Percentiles rank a stretch among this genome's conserved stretches.
Evolutionary conservation across 35 echinoderm and acorn worm species (phyloP).

Genomic region (Heliocidaris tuberculata): DNA sequence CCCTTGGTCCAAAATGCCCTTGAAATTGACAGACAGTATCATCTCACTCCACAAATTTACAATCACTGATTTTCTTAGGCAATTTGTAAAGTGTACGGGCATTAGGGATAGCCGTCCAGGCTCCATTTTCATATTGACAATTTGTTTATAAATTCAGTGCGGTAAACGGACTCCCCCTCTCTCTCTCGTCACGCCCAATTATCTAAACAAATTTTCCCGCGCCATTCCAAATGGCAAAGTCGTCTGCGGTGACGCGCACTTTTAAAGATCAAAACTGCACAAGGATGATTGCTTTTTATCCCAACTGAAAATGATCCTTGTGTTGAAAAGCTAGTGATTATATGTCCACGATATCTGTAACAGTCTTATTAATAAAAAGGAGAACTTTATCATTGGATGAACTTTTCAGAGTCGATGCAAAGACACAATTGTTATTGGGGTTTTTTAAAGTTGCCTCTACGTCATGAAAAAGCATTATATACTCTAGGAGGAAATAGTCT

Average conservation of each 20-base stretch:
- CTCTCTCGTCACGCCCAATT: constrained; percentile 7
- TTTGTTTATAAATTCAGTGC: background rate
- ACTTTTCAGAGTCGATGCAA: too few relatives aligned
- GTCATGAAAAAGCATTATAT: too few relatives aligned
- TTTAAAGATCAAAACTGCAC: background rate
- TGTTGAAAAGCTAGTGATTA: background rate
- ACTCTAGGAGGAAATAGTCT: too few relatives aligned
- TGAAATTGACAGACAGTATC: background rate
- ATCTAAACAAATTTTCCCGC: constrained; percentile 10
- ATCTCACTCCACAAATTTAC: constrained; percentile 3
- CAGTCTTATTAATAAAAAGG: background rate
- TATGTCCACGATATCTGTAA: background rate
- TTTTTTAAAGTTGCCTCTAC: too few relatives aligned
- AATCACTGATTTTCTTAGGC: background rate
- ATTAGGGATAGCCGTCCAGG: background rate
- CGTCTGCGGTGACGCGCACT: constrained; percentile 5
- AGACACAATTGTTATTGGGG: too few relatives aligned
- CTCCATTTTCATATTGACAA: constrained; percentile 18
- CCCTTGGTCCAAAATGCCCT: background rate
- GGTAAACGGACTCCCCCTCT: background rate
- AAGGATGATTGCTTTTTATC: background rate
- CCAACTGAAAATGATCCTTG: background rate
- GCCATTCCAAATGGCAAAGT: background rate
- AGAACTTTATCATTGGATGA: too few relatives aligned
- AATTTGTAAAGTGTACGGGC: background rate